A percentile compares a stretch with the other conserved stretches of the same genome.
phyloP scores from a whole-genome alignment of 2,888 invertebrate species.

The Monopis laevigella region DNA sequence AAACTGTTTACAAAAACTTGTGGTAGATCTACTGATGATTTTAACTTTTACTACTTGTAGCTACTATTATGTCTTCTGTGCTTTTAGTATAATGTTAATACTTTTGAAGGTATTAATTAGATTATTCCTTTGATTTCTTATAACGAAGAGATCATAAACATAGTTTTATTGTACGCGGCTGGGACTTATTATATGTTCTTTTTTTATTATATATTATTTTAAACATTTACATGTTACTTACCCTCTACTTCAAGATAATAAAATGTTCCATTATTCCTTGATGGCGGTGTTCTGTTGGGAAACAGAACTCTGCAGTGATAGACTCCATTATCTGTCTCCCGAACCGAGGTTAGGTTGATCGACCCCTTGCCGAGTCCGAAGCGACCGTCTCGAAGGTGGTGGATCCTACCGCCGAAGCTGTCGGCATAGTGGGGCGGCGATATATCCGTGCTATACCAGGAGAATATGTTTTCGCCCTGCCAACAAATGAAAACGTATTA shows the following conservation, averaged over 20 bases:
- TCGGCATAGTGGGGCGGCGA: constrained; percentile 77
- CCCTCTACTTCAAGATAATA: constrained; percentile 89
- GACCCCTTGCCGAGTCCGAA: constrained; percentile 70
- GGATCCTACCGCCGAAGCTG: constrained; percentile 80
- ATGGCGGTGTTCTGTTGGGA: constrained; percentile 86
- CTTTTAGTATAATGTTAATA: no score
- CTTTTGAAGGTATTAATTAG: no score
- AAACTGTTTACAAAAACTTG: no score
- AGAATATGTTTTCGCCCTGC: constrained; percentile 82
- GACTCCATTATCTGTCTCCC: constrained; percentile 90
- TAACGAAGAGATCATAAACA: no score
- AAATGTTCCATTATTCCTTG: constrained; percentile 89
- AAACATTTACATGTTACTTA: no score
- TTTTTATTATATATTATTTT: no score
- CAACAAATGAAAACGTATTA: constrained; percentile 7
- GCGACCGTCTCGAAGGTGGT: constrained; percentile 62
- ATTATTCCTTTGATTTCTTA: no score
- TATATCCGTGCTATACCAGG: constrained; percentile 79
- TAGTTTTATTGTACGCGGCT: no score
- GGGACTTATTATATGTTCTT: no score
- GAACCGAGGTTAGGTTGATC: constrained; percentile 86
- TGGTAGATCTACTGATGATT: no score
- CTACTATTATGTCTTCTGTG: no score
- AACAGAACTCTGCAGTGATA: constrained; percentile 91
- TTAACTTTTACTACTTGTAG: no score